These are phyloP conservation scores for Lordiphosa collinella DNA, from an alignment of 1,140 invertebrate genomes.

Conservation along the genomic window DNA sequence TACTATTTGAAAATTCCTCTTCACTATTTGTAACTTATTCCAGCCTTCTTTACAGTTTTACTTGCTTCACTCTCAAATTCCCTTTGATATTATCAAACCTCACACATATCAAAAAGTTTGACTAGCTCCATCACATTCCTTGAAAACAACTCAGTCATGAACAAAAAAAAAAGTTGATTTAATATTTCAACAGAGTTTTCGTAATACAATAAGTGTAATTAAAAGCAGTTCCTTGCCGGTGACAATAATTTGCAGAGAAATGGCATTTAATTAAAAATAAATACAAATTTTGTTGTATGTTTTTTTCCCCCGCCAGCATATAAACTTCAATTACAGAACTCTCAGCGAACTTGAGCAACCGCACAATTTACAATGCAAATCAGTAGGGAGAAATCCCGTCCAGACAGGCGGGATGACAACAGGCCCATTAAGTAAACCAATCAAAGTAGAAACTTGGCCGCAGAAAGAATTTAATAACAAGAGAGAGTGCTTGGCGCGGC, in stretches of 20 bases:
- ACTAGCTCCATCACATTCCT: too few relatives aligned
- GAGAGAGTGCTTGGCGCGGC: conserved; percentile 10
- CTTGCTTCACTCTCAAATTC: too few relatives aligned
- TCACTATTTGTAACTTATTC: too few relatives aligned
- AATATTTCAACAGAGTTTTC: too few relatives aligned
- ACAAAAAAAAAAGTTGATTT: too few relatives aligned
- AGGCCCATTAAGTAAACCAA: conserved; percentile 69
- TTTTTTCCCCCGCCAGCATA: conserved; percentile 6
- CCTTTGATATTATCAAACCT: too few relatives aligned
- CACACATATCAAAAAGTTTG: too few relatives aligned
- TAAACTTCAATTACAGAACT: conserved; percentile 31
- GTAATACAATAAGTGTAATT: not conserved
- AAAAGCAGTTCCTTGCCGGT: not conserved
- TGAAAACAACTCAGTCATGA: too few relatives aligned
- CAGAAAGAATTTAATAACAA: conserved; percentile 66
- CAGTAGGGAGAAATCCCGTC: conserved; percentile 19
- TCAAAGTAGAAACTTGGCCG: conserved; percentile 52
- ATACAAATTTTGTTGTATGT: conserved; percentile 23
- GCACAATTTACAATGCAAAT: conserved; percentile 69
- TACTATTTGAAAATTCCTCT: too few relatives aligned
- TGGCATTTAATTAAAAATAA: conserved; percentile 74
- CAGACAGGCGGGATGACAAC: conserved; percentile 25
- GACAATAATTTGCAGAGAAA: conserved; percentile 55
- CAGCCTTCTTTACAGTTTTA: too few relatives aligned
- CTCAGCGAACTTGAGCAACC: conserved; percentile 29